Conservation (phyloP, 2,113 vertebrate genomes). For the Phocoena phocoena region DNA sequence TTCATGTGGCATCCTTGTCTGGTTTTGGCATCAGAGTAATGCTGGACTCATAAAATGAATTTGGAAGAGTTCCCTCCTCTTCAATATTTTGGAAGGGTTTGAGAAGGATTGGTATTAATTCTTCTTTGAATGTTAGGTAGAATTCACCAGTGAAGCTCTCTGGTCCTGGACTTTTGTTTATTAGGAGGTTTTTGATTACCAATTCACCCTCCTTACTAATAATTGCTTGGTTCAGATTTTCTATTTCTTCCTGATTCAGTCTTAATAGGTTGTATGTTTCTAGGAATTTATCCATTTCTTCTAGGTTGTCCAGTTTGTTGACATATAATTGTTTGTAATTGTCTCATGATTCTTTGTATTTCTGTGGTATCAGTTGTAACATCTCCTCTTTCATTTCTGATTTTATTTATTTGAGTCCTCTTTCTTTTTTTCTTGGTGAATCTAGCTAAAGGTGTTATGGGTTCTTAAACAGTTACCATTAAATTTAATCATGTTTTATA, state of each 20-base stretch:
- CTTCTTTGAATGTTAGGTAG: background rate
- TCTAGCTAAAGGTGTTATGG: background rate
- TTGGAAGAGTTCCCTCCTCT: background rate
- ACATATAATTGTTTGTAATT: background rate
- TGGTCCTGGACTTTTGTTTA: background rate
- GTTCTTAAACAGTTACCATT: background rate
- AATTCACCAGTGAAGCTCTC: background rate
- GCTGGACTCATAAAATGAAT: background rate
- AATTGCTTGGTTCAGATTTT: background rate
- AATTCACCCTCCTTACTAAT: background rate
- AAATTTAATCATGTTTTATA: constrained; percentile 3
- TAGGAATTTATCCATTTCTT: background rate
- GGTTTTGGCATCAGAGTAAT: background rate
- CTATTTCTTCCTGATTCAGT: background rate
- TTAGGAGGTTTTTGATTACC: background rate
- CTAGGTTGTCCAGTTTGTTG: background rate
- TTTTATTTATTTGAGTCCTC: background rate
- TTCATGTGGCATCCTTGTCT: background rate
- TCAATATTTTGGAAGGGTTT: background rate
- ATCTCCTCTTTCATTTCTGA: background rate
- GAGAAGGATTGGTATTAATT: background rate
- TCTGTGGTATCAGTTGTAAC: too few relatives aligned
- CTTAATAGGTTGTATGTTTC: background rate
- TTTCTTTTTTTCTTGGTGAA: background rate
- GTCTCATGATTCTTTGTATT: too few relatives aligned